Base-by-base conservation (phyloP, 1,140 invertebrate species). In the Hylaeus anthracinus region DNA sequence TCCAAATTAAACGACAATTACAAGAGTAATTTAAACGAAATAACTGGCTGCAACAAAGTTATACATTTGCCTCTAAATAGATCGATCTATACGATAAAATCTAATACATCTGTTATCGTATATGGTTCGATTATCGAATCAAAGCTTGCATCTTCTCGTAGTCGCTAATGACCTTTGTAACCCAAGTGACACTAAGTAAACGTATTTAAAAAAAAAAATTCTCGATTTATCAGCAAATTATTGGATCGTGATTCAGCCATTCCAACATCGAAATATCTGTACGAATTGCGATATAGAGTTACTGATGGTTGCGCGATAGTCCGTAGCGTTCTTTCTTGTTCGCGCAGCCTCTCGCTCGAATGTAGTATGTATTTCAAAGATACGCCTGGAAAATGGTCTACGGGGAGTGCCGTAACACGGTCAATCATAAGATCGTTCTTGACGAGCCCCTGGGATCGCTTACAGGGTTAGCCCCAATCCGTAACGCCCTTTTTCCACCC, bases 391-490 rank as follows among this genome's bases (percentile, higher is more conserved):
- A 93, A 93, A 92, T 88, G 84, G 89, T 84, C 92, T 92, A 79
- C 73, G 63, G 92, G 92, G 92, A 91, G 76, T 90, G 89, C 85
- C 76, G 90, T 91, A 92, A 92, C 91, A 86, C 90, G 92, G 92
- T 93, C 92, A 93, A 93, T 93, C 92, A 93, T 93, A 93, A 93
- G 90, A 93, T 93, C 92, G 88, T 93, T 93, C 83, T 83, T 81
- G 77, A 61, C 77, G 79, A 86, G 90, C 92, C 89, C 91, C 66
- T 72, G 91, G 91, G 92, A 92, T 89, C 92, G 87, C 90, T 93
- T 92, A 92, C 84, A 81, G 75, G 72, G 85, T 83, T 87, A 87
- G 85, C 60, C 85, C 73, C 85, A 75, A 86, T 75, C 78, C 74
- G 81, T 60, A 60, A 76, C 87, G 64, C 77, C 71, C 81, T 81